Evolutionary conservation across 2,888 invertebrate species (phyloP).

Genomic region (Phytoseiulus persimilis): DNA sequence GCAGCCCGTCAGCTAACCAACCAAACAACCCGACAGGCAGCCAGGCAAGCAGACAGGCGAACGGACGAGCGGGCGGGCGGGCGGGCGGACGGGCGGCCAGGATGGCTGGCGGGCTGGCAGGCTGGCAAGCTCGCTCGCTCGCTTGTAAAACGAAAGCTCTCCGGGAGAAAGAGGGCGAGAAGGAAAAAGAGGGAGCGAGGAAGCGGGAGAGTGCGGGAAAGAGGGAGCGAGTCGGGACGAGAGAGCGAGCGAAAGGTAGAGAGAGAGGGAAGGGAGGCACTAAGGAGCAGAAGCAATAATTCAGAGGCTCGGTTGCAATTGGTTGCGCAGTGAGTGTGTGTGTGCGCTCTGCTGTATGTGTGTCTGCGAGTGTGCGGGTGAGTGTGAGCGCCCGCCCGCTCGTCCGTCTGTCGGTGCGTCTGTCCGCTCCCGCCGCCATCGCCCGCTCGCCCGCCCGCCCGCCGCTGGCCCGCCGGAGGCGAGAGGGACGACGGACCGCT

Average conservation of each 20-base stretch:
- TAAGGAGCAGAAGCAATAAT: slow-evolving; percentile 39
- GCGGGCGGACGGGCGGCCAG: background rate
- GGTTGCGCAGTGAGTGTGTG: slow-evolving; percentile 39
- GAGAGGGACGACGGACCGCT: slow-evolving; percentile 22
- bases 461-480: slow-evolving; percentile 20
- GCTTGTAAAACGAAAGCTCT: slow-evolving; percentile 39
- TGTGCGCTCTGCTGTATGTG: slow-evolving; percentile 22
- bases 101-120: slow-evolving; percentile 7
- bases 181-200: background rate
- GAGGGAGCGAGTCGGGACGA: background rate
- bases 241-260: slow-evolving; percentile 5
- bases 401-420: slow-evolving; percentile 10
- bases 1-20: background rate
- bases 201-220: background rate
- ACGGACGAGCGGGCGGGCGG: slow-evolving; percentile 9
- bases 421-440: background rate
- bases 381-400: background rate
- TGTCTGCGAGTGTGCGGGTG: background rate
- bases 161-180: slow-evolving; percentile 7
- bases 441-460: slow-evolving; percentile 12
- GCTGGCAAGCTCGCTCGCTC: slow-evolving; percentile 11
- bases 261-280: slow-evolving; percentile 35
- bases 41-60: slow-evolving; percentile 15
- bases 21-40: slow-evolving; percentile 26
- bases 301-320: slow-evolving; percentile 39